Percentiles rank a stretch among this genome's conserved stretches.
phyloP scores from a whole-genome alignment of 1,140 invertebrate species.

The Theocolax elegans region DNA sequence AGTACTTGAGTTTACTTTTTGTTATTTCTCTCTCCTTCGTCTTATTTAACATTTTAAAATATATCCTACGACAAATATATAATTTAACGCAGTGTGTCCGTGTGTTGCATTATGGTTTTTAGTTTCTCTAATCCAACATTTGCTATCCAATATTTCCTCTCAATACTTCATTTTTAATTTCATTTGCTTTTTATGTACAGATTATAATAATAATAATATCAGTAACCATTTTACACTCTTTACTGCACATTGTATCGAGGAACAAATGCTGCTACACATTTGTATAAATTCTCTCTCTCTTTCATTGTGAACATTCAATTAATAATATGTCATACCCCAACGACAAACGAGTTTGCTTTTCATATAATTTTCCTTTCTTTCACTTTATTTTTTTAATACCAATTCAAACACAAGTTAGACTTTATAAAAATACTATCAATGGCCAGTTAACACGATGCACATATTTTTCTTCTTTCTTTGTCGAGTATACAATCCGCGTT shows the following conservation, averaged over 20 bases:
- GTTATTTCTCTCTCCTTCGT: background rate
- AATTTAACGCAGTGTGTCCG: slow-evolving; percentile 42
- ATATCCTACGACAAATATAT: slow-evolving; percentile 55
- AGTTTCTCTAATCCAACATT: background rate
- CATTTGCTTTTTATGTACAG: slow-evolving; percentile 46
- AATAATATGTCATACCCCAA: slow-evolving; percentile 28
- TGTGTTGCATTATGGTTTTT: slow-evolving; percentile 38
- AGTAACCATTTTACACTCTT: slow-evolving; percentile 37
- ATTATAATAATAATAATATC: slow-evolving; percentile 45
- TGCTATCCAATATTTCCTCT: background rate
- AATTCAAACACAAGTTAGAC: slow-evolving; percentile 53
- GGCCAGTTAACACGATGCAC: slow-evolving; percentile 50
- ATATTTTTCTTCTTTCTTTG: background rate
- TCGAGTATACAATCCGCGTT: slow-evolving; percentile 42
- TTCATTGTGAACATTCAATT: slow-evolving; percentile 14
- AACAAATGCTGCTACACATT: slow-evolving; percentile 39
- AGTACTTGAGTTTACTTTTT: slow-evolving; percentile 15
- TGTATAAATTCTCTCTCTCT: background rate
- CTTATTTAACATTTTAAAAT: slow-evolving; percentile 51
- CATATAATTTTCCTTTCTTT: too few species aligned
- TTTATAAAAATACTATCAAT: slow-evolving; percentile 61
- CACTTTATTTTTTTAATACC: slow-evolving; percentile 43
- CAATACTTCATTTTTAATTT: slow-evolving; percentile 16
- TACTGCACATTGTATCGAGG: slow-evolving; percentile 28
- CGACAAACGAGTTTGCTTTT: slow-evolving; percentile 24